phyloP scores from a whole-genome alignment of 2,888 invertebrate genomes.

The Bursaphelenchus okinawaensis region DNA sequence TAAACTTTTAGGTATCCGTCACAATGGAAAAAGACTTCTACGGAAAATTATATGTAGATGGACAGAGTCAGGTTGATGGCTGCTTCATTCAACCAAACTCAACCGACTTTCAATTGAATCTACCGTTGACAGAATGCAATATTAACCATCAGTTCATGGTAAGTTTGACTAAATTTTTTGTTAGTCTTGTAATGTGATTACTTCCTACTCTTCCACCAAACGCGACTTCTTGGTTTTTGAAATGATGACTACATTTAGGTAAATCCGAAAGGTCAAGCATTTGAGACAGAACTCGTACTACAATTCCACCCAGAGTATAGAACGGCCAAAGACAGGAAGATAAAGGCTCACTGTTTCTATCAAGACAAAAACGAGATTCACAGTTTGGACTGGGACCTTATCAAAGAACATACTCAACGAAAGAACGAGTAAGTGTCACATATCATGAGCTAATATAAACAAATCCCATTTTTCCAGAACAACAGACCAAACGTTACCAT shows the following conservation, averaged over 20 bases:
- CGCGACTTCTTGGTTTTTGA: neutral
- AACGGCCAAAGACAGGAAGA: constrained; percentile 30
- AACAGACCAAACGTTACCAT: constrained; percentile 25
- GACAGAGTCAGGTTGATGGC: constrained; percentile 21
- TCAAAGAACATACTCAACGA: constrained; percentile 35
- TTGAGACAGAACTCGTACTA: constrained; percentile 32
- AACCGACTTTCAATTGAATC: constrained; percentile 17
- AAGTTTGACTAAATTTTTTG: constrained; percentile 2
- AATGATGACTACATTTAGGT: constrained; percentile 18
- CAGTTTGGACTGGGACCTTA: constrained; percentile 30
- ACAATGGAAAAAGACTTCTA: constrained; percentile 29
- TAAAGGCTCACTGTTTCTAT: constrained; percentile 40
- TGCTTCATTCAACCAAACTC: constrained; percentile 17
- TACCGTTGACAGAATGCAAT: constrained; percentile 28
- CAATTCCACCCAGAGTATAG: constrained; percentile 37
- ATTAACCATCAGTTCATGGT: constrained; percentile 33
- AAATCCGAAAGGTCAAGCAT: constrained; percentile 36
- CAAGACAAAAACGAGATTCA: constrained; percentile 30
- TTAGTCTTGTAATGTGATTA: neutral
- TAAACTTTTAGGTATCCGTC: too few relatives aligned
- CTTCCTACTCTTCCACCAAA: neutral
- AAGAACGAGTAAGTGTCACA: constrained; percentile 20
- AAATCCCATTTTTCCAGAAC: constrained; percentile 12
- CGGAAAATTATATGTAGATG: constrained; percentile 38
- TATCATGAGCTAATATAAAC: neutral